Evolutionary conservation across 2,797 vertebrate genomes (phyloP), one percentile per base, ranked within the genome.

Genomic region (Tiaroga cobitis): DNA sequence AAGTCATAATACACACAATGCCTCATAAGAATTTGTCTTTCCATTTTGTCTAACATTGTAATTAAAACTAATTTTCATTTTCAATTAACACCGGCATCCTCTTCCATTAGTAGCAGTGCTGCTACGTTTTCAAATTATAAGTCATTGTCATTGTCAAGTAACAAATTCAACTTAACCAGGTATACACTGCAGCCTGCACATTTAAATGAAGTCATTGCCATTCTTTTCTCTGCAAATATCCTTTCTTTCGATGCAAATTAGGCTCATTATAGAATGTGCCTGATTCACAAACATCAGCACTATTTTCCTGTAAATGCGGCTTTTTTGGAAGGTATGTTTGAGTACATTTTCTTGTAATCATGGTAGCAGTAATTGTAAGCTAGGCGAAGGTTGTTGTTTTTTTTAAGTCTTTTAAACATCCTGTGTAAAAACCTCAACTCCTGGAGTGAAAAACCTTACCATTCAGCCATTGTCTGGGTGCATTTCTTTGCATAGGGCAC

Each of bases 231-330:
- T 49, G 32, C 67, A 37, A 72, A 70, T 21, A 56, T 72, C 24
- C 24, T 70, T 54, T 49, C 16, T 70, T 56, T 81, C 24, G 0
- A 72, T 81, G 80, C 67, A 81, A 81, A 81, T 81, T 43, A 59
- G 34, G 32, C n/a, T 51, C 34, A 29, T 69, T 54, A 68, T 69
- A 69, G 24, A 81, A 56, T 72, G 34, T 39, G 46, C 24, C 46
- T 54, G 37, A 63, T 32, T 80, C 77, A 46, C 41, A 80, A 80
- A 63, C 77, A 65, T 80, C 77, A 49, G 39, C 77, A 67, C 5
- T 67, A 67, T 80, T 80, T 79, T 46, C 21, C 10, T 41, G 16
- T 80, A 65, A 80, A 80, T 65, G 18, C 2, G 5, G 26, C 9
- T 67, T 80, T 29, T 80, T 67, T 65, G 59, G 59, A 81, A 37